Evolutionary conservation across 2,113 vertebrate species (phyloP).

Genomic region (Dendrocopos noguchii): DNA sequence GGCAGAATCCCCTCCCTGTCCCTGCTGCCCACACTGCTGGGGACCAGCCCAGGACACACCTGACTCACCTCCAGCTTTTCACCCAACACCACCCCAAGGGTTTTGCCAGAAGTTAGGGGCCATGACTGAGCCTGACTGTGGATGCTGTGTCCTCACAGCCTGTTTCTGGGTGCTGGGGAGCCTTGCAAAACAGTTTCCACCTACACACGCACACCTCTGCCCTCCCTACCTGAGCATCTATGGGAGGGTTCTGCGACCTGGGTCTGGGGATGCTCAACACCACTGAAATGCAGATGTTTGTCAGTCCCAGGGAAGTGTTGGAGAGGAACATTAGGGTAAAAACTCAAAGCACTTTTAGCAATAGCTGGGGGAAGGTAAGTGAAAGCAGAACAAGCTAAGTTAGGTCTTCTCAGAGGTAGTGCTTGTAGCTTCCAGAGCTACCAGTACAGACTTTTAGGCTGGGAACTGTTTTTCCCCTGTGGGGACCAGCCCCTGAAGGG

Average conservation of each 20-base stretch:
- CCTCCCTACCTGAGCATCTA: accelerated
- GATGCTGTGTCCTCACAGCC: neutral
- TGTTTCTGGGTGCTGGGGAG: neutral
- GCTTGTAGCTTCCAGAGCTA: neutral
- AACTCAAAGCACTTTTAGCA: neutral
- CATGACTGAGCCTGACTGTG: accelerated
- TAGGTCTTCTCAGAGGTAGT: neutral
- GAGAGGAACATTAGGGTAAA: neutral
- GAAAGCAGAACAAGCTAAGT: neutral
- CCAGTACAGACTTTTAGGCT: neutral
- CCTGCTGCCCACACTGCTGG: no score
- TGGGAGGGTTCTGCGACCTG: accelerated
- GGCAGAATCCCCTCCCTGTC: no score
- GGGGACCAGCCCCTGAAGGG: neutral
- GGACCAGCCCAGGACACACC: no score
- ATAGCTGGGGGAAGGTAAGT: neutral
- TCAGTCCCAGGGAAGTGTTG: neutral
- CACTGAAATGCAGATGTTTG: neutral
- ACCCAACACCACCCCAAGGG: neutral
- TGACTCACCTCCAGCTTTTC: no score
- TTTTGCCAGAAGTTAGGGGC: neutral
- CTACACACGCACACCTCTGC: accelerated
- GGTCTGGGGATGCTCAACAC: neutral
- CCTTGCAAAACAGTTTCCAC: neutral
- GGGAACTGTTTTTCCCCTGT: neutral